A percentile compares a stretch with the other conserved stretches of the same genome.
Evolutionary conservation across 2,797 vertebrate species (phyloP).

Genomic region (Clarias laeviceps): DNA sequence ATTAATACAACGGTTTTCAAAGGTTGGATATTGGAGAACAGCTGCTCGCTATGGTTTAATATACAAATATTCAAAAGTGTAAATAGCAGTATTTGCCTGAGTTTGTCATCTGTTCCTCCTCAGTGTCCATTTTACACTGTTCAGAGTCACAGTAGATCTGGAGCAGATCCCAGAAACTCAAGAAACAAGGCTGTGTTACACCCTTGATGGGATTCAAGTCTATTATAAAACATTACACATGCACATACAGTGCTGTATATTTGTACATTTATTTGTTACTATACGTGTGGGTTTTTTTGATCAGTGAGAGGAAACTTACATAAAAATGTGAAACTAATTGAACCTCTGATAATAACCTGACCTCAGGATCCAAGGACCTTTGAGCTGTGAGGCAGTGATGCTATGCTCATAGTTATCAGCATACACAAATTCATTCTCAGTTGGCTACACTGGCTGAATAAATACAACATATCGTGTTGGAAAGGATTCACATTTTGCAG

Average conservation of each 20-base stretch:
- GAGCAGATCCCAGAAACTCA: background rate
- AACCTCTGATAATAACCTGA: background rate
- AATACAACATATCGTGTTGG: constrained; percentile 16
- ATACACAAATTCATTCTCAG: background rate
- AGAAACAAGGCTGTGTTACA: background rate
- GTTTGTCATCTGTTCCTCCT: background rate
- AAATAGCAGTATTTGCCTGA: background rate
- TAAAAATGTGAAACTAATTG: background rate
- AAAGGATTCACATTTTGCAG: background rate
- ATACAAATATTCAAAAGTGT: background rate
- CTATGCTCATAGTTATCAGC: background rate
- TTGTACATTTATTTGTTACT: background rate
- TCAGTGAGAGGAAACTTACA: background rate
- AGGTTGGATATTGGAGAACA: background rate
- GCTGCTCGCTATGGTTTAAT: background rate
- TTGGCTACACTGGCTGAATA: constrained; percentile 1
- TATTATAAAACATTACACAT: background rate
- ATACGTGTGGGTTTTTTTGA: background rate
- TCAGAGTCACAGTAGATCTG: background rate
- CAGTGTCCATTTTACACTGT: background rate
- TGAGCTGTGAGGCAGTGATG: no score
- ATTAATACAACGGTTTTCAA: background rate
- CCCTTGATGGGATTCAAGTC: background rate
- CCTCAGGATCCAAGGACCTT: background rate
- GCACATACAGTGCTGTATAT: no score